Base-by-base conservation (phyloP, 2,797 vertebrate genomes). In the Sebastolobus alascanus region DNA sequence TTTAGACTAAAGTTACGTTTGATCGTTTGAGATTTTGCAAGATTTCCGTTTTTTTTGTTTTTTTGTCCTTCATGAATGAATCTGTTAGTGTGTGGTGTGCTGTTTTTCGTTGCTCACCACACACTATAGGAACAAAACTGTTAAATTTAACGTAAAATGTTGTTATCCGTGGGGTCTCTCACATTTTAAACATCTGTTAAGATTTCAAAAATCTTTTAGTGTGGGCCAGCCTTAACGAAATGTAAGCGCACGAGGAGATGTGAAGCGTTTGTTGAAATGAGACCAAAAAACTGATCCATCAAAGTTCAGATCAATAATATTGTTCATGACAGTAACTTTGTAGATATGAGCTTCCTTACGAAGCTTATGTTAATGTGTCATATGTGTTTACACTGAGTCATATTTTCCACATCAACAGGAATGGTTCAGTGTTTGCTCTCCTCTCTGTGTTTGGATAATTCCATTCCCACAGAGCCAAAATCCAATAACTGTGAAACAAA, bases 401-500 rank as follows among this genome's bases (percentile, higher is more conserved):
- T 65, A 68, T 84, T 90, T 91, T 91, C 79, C 83, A 83, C 65
- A 77, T 87, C 73, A 83, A 71, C 67, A 68, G 68, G 40, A 81
- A 73, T 54, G 40, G 58, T 74, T 85, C 64, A 29, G 70, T 81
- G 81, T 89, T 90, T 88, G 60, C 73, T 33, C 56, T 84, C 61
- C 64, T 50, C 76, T 84, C 60, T n/a, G 50, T 82, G 73, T 87
- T 78, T 87, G 84, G 71, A 88, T 89, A 87, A 90, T 85, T 91
- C 75, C 74, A 78, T 86, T 90, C 82, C 88, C 77, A 81, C 81
- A 25, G 78, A 91, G 88, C 76, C 74, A 84, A 88, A 93, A 92
- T 92, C 87, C 83, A 85, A 88, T 88, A 92, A 91, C 84, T 87
- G 84, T 82, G 79, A 90, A 91, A 90, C 80, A 91, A 87, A 88